These are phyloP conservation scores for Alloplasta piceator DNA, from an alignment of 2,888 invertebrate genomes.

Conservation along the genomic window DNA sequence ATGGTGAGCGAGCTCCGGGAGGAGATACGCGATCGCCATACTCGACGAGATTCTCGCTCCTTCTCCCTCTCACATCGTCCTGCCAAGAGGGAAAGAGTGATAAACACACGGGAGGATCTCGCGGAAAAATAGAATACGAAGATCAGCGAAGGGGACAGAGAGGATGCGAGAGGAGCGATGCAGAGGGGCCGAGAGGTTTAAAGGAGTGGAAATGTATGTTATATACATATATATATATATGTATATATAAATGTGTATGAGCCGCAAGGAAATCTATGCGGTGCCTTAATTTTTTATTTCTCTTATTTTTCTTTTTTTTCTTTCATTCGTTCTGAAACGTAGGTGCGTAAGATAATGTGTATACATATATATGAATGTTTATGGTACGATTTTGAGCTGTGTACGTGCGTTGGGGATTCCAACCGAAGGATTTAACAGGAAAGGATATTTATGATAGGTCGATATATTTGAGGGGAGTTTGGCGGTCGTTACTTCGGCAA, in stretches of 20 bases:
- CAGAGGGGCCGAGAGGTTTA: slow-evolving; percentile 3
- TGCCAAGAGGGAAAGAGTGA: background rate
- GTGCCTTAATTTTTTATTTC: slow-evolving; percentile 17
- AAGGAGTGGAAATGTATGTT: slow-evolving; percentile 5
- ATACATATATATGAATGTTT: slow-evolving; percentile 6
- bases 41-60: slow-evolving; percentile 55
- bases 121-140: slow-evolving; percentile 36
- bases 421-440: background rate
- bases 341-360: background rate
- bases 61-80: background rate
- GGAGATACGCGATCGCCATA: slow-evolving; percentile 62
- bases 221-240: no score
- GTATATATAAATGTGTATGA: slow-evolving; percentile 8
- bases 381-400: background rate
- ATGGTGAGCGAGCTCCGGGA: slow-evolving; percentile 56
- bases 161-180: slow-evolving; percentile 22
- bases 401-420: slow-evolving; percentile 15
- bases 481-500: slow-evolving; percentile 26
- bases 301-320: background rate
- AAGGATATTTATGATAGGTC: slow-evolving; percentile 40
- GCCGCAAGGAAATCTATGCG: slow-evolving; percentile 37
- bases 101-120: slow-evolving; percentile 17
- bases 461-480: slow-evolving; percentile 39
- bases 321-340: background rate
- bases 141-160: slow-evolving; percentile 13